phyloP scores from a whole-genome alignment of 2,113 vertebrate species.

The Genyomyrus donnyi region DNA sequence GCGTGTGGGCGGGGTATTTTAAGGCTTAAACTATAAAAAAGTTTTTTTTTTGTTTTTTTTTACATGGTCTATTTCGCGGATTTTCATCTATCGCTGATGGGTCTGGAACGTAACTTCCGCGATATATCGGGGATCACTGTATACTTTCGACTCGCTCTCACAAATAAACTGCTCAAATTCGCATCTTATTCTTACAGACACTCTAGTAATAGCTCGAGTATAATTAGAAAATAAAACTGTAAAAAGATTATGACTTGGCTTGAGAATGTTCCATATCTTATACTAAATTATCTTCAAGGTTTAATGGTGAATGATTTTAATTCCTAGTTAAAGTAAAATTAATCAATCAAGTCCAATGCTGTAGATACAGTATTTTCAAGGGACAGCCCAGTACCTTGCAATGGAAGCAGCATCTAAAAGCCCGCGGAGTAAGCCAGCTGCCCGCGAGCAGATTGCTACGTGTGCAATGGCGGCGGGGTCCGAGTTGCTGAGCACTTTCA shows the following conservation, averaged over 20 bases:
- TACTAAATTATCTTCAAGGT: neutral
- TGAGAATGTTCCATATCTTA: neutral
- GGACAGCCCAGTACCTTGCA: neutral
- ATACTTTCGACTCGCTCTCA: neutral
- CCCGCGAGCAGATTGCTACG: neutral
- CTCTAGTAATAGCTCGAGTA: neutral
- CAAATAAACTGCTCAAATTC: neutral
- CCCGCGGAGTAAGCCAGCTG: neutral
- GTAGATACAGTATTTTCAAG: neutral
- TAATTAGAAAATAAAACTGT: neutral
- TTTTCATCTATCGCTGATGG: too few relatives aligned
- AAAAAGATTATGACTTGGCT: neutral
- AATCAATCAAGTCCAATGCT: neutral
- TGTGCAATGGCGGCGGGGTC: neutral
- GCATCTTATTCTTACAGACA: neutral
- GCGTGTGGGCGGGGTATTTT: too few relatives aligned
- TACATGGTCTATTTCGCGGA: too few relatives aligned
- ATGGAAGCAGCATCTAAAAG: neutral
- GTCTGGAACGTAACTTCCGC: too few relatives aligned
- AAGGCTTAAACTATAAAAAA: too few relatives aligned
- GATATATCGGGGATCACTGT: too few relatives aligned
- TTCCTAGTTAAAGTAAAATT: neutral
- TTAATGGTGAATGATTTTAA: neutral
- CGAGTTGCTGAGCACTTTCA: neutral
- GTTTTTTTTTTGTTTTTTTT: too few relatives aligned